A percentile compares a stretch with the other conserved stretches of the same genome.
These are phyloP conservation scores for Formica exsecta DNA, from an alignment of 1,140 invertebrate genomes.

Conservation along the genomic window DNA sequence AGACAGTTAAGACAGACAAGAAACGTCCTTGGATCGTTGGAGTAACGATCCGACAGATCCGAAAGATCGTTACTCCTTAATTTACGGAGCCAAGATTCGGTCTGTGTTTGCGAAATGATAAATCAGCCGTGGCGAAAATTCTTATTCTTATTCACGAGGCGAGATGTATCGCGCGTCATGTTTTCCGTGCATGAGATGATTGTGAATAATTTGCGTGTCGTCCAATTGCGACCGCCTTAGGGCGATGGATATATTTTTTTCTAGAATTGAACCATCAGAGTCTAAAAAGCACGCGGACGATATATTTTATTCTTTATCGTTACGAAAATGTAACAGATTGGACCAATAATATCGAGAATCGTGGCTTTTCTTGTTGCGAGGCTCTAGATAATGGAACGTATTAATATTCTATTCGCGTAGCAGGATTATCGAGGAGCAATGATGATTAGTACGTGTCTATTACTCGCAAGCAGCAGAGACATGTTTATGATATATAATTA, in stretches of 20 bases:
- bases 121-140: conserved; percentile 32
- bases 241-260: conserved; percentile 18
- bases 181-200: conserved; percentile 1
- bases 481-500: conserved; percentile 2
- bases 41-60: neutral
- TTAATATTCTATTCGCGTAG: conserved; percentile 40
- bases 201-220: conserved; percentile 21
- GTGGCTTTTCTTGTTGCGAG: conserved; percentile 5
- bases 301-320: conserved; percentile 46
- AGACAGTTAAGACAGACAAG: conserved; percentile 2
- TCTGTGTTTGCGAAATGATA: conserved; percentile 53
- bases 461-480: neutral
- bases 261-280: neutral
- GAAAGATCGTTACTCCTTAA: conserved; percentile 23
- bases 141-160: conserved; percentile 39
- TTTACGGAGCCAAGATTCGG: conserved; percentile 43
- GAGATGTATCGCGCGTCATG: neutral
- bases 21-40: conserved; percentile 26
- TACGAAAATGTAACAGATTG: conserved; percentile 18
- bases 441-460: conserved; percentile 28
- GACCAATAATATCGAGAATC: conserved; percentile 5
- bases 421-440: neutral
- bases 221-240: neutral
- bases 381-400: conserved; percentile 20
- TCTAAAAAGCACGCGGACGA: neutral